Evolutionary conservation across 2,888 invertebrate species (phyloP), one percentile per base, ranked within the genome.

Genomic region (Spicauda simplicius): DNA sequence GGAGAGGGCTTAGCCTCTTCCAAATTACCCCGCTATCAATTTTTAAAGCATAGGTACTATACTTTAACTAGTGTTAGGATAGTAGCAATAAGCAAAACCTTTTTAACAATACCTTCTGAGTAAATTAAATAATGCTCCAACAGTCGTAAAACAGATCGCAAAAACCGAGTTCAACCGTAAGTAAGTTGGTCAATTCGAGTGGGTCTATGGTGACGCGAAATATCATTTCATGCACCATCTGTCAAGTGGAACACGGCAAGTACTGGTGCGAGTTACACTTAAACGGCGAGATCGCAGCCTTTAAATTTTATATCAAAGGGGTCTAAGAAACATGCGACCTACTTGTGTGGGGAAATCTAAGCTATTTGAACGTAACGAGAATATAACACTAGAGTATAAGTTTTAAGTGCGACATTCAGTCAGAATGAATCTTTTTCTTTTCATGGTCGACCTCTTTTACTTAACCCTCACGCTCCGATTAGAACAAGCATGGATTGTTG

Each of bases 151-250:
- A 41, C 53, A 19, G 45, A 41, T 18, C 12, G 59, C 64, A 58
- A 58, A 64, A 58, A 41, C 52, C 18, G 50, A n/a, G 41, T 52
- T 18, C 53, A 45, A 65, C 30, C 58, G 5, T 45, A 59, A 54
- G 5, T 45, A 59, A 54, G 58, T 65, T 58, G 64, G 64, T 65
- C 58, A 65, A 58, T 54, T 41, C 58, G 41, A 65, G 65, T 59
- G 75, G 73, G 25, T 80, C 78, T 81, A 83, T 78, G 84, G 84
- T 84, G 88, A 85, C 87, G 86, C 85, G 83, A 87, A 84, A 85
- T 84, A 81, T 73, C 68, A 71, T 80, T 81, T 76, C 80, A 83
- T 83, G 88, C 87, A 83, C 89, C 82, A 85, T 83, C 88, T 85
- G 78, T 72, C 82, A 91, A 89, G 82, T 87, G 77, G 88, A 81